Conservation (phyloP, 92 coral and sea anemone genomes). For the Parazoanthus atlanticus region DNA sequence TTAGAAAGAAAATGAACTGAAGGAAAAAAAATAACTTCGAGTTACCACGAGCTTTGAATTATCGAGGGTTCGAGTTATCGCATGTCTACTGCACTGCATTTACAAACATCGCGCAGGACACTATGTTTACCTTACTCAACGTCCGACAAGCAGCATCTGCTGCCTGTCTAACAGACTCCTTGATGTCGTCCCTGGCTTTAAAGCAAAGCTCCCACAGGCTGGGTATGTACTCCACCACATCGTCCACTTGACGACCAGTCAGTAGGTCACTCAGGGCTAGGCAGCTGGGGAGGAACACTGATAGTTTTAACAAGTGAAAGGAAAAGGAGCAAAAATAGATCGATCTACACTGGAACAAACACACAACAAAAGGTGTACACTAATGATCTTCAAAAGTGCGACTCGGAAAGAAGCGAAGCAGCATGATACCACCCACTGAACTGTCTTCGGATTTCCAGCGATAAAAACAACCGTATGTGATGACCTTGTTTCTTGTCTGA, state of each 20-base stretch:
- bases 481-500: not conserved
- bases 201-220: conserved; percentile 93
- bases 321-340: not conserved
- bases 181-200: conserved; percentile 89
- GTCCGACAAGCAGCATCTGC: conserved; percentile 95
- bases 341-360: not conserved
- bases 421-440: not conserved
- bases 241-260: conserved; percentile 92
- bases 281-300: conserved; percentile 60
- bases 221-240: conserved; percentile 82
- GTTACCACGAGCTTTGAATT: too few relatives aligned
- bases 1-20: too few relatives aligned
- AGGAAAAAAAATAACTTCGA: too few relatives aligned
- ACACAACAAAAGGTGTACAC: not conserved
- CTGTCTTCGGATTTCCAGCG: not conserved
- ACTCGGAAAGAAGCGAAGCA: too few relatives aligned
- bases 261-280: conserved; percentile 96
- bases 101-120: not conserved
- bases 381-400: too few relatives aligned
- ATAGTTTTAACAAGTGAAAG: not conserved
- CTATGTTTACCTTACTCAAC: conserved; percentile 69
- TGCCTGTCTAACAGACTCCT: conserved; percentile 91
- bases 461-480: not conserved
- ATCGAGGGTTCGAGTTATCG: too few relatives aligned
- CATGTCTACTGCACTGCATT: too few relatives aligned